phyloP scores from a whole-genome alignment of 64 coral and sea anemone genomes.

The Dendronephthya gigantea region DNA sequence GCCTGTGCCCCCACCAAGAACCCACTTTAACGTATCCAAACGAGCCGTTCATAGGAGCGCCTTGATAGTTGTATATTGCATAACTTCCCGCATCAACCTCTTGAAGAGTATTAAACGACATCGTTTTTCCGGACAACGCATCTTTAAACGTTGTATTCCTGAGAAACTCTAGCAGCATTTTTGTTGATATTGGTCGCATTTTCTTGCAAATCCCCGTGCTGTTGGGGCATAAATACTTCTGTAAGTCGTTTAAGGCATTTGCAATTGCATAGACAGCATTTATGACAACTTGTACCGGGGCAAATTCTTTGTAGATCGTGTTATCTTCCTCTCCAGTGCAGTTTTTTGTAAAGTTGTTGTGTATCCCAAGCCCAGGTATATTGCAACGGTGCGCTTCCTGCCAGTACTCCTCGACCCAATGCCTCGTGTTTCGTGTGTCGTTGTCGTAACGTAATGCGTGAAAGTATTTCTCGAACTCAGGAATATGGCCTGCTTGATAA shows the following conservation, averaged over 20 bases:
- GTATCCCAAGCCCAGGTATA: neutral
- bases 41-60: neutral
- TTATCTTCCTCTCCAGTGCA: neutral
- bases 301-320: slow-evolving; percentile 35
- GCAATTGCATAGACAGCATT: slow-evolving; percentile 89
- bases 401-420: neutral
- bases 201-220: slow-evolving; percentile 44
- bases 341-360: neutral
- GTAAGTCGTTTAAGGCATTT: slow-evolving; percentile 59
- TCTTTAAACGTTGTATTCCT: slow-evolving; percentile 68
- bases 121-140: slow-evolving; percentile 26
- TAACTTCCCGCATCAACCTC: slow-evolving; percentile 85
- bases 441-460: slow-evolving; percentile 8
- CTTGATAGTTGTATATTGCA: slow-evolving; percentile 73
- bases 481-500: slow-evolving; percentile 51
- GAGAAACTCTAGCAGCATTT: slow-evolving; percentile 43
- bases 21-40: slow-evolving; percentile 59
- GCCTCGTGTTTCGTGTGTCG: neutral
- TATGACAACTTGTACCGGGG: slow-evolving; percentile 75
- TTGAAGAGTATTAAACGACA: slow-evolving; percentile 70
- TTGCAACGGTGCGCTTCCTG: neutral
- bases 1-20: slow-evolving; percentile 31
- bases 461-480: slow-evolving; percentile 56
- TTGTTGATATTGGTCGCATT: slow-evolving; percentile 25
- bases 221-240: slow-evolving; percentile 30